Evolutionary conservation across 2,888 invertebrate genomes (phyloP), one percentile per base, ranked within the genome.

Genomic region (Rhagophthalmus giganteus): DNA sequence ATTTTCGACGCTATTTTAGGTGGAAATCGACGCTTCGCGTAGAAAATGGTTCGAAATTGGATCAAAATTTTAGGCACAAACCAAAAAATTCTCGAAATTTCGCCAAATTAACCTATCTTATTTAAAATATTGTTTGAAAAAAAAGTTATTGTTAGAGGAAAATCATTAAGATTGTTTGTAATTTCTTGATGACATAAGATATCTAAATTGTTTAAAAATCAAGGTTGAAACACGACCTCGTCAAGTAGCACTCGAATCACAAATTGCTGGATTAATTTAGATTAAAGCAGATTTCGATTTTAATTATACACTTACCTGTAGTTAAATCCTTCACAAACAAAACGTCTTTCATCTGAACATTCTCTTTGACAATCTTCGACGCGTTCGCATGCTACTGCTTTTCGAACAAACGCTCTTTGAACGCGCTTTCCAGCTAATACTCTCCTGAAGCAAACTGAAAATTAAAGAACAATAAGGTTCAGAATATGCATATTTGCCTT

Each of bases 271-370:
- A 32, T 14, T 37, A n/a, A n/a, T 41, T 4, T 31, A 20, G 7
- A 20, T 20, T 20, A 20, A 20, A 20, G 7, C 4, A 5, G 20
- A 20, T 7, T 5, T 20, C 3, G 7, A 5, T 3, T 20, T 3
- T 20, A 5, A 20, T 20, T 20, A n/a, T n/a, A n/a, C n/a, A n/a
- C 40, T 74, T 72, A 85, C 81, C 88, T 83, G 76, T 89, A 90
- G 71, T 90, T 90, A 67, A 90, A 91, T 59, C 90, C 90, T 74
- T 89, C 88, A 67, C 91, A 91, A 57, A 81, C 81, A 67, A 90
- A 90, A 38, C 82, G 76, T 65, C 81, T 83, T 68, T 90, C 90
- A 3, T 80, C 79, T 1, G 85, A 85, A 62, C 91, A 91, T 62
- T 87, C 86, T 27, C 82, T 74, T 67, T 87, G 81, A 68, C 90